phyloP scores from a whole-genome alignment of 2,113 vertebrate genomes.

The Ammodytes marinus region DNA sequence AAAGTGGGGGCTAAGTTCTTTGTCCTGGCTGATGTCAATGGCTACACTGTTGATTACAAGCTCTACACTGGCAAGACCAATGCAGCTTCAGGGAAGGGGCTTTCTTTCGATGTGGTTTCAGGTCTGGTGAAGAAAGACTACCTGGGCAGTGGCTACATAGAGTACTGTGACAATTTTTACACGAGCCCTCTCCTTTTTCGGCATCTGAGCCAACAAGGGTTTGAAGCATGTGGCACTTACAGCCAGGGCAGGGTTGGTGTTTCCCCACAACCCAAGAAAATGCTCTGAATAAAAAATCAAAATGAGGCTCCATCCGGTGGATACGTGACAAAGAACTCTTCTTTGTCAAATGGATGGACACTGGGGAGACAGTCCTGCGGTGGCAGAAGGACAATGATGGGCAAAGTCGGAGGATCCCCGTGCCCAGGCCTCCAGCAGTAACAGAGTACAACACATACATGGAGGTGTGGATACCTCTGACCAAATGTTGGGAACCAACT shows the following conservation, averaged over 20 bases:
- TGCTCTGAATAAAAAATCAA: not conserved
- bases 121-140: not conserved
- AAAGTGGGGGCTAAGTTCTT: constrained; percentile 8
- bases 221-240: not conserved
- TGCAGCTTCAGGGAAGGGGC: not conserved
- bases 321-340: not conserved
- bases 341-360: constrained; percentile 21
- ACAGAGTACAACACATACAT: constrained; percentile 21
- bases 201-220: constrained; percentile 6
- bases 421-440: constrained; percentile 12
- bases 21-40: not conserved
- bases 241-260: not conserved
- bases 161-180: not conserved
- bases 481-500: not conserved
- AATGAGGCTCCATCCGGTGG: not conserved
- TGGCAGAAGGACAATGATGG: not conserved
- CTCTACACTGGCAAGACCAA: not conserved
- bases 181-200: not conserved
- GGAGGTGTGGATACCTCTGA: constrained; percentile 25
- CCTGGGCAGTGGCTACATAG: not conserved
- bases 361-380: not conserved
- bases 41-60: not conserved
- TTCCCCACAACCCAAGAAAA: not conserved
- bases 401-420: not conserved
- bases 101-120: constrained; percentile 1